Evolutionary conservation across 2,888 invertebrate species (phyloP), one percentile per base, ranked within the genome.

Genomic region (Thereva nobilitata): DNA sequence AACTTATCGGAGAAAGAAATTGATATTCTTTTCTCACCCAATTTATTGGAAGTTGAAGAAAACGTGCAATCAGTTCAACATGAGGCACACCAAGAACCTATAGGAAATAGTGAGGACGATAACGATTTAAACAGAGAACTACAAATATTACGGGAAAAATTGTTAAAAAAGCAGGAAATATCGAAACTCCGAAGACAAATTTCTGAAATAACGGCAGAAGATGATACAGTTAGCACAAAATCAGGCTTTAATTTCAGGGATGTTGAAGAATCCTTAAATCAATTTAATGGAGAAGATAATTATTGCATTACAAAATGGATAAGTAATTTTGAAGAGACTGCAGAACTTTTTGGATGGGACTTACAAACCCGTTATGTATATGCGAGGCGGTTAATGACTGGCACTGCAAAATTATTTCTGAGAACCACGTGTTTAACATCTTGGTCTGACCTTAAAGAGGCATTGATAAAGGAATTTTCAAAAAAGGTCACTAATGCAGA

Each of bases 261-360:
- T n/a, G 35, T 52, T 2, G 52, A 52, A 3, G n/a, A 38, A 5
- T 52, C 37, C 2, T 3, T 40, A 5, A n/a, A 23, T 9, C n/a
- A 12, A n/a, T 54, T 54, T 0, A 54, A 40, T 7, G 54, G 54
- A 40, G 54, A 54, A 40, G 40, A 54, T n/a, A 38, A 54, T 54
- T 54, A 40, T 4, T 12, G 9, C 10, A n/a, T 54, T 8, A 9
- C 38, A 38, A 38, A 41, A 5, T 54, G 54, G 38, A 40, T 54
- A 12, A 6, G 12, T 3, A 5, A 37, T 38, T 54, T 54, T 12
- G 54, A 54, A 54, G 54, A 40, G 8, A 9, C 38, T 4, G n/a
- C 52, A 9, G 6, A 5, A 37, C 2, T 38, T n/a, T 37, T 10
- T 9, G 12, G 9, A 8, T 52, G 52, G 52, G 38, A 35, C 6